These are phyloP conservation scores for Lasius fuliginosus DNA, from an alignment of 2,888 invertebrate genomes.

Conservation along the genomic window DNA sequence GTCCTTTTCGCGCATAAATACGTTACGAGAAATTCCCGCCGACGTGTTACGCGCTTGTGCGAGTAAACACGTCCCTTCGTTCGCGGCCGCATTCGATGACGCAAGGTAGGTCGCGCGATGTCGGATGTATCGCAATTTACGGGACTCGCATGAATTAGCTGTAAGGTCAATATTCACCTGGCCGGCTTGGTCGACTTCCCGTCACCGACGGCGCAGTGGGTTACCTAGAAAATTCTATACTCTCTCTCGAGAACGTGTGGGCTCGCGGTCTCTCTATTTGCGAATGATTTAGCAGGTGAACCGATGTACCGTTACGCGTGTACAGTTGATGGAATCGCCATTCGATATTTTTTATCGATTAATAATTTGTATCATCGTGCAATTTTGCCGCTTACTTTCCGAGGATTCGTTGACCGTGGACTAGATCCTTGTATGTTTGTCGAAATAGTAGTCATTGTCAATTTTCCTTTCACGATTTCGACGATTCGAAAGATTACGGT, in stretches of 20 bases:
- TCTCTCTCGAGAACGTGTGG: neutral
- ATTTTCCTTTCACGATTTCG: conserved; percentile 4
- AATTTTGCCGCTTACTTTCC: neutral
- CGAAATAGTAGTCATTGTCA: neutral
- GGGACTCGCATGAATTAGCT: conserved; percentile 47
- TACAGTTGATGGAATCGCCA: conserved; percentile 34
- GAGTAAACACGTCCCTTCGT: conserved; percentile 4
- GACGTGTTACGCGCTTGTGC: neutral
- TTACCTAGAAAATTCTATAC: conserved; percentile 49
- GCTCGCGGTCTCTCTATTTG: conserved; percentile 38
- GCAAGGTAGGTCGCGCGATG: conserved; percentile 33
- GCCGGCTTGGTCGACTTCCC: conserved; percentile 20
- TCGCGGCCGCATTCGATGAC: conserved; percentile 62
- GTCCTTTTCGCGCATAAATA: neutral
- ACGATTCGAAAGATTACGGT: conserved; percentile 18
- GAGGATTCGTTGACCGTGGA: neutral
- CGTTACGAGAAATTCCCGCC: neutral
- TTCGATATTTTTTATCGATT: neutral
- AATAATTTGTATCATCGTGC: neutral
- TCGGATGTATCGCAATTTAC: conserved; percentile 55
- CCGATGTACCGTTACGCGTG: conserved; percentile 46
- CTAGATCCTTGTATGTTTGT: neutral
- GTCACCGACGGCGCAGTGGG: conserved; percentile 44
- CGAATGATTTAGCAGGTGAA: conserved; percentile 48
- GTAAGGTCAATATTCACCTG: conserved; percentile 70